Conservation (phyloP, 2,888 invertebrate species). For the Dryocosmus kuriphilus region DNA sequence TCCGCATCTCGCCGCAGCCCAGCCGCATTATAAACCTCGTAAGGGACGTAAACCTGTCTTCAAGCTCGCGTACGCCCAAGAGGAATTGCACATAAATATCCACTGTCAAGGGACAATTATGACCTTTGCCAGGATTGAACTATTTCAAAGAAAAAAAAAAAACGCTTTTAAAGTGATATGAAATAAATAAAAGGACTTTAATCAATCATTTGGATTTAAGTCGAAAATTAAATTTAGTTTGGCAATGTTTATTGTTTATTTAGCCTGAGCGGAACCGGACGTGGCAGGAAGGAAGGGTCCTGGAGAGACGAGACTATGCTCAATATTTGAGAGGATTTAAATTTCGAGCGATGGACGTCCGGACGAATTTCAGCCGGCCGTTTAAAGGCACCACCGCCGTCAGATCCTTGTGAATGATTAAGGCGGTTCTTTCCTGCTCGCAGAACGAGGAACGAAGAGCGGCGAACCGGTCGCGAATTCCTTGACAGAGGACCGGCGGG, state of each 20-base stretch:
- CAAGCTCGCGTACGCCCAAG: slow-evolving; percentile 47
- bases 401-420: slow-evolving; percentile 75
- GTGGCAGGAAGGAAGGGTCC: background rate
- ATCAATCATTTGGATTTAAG: too few species aligned
- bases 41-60: slow-evolving; percentile 61
- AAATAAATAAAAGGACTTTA: too few species aligned
- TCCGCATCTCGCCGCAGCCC: slow-evolving; percentile 54
- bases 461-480: slow-evolving; percentile 58
- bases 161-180: too few species aligned
- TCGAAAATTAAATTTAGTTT: too few species aligned
- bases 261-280: slow-evolving; percentile 18
- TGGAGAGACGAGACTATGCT: slow-evolving; percentile 53
- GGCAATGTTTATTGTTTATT: background rate
- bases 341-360: slow-evolving; percentile 74
- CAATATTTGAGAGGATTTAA: slow-evolving; percentile 77
- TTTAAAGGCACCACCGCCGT: slow-evolving; percentile 74
- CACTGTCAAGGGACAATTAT: background rate
- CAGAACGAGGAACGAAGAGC: slow-evolving; percentile 46
- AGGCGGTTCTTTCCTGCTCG: slow-evolving; percentile 61
- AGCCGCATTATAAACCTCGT: slow-evolving; percentile 57
- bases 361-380: slow-evolving; percentile 74
- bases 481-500: slow-evolving; percentile 53
- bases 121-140: background rate
- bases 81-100: slow-evolving; percentile 27
- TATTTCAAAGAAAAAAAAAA: background rate